phyloP scores from a whole-genome alignment of 2,888 invertebrate species.

The Noctuana brunneofusca region DNA sequence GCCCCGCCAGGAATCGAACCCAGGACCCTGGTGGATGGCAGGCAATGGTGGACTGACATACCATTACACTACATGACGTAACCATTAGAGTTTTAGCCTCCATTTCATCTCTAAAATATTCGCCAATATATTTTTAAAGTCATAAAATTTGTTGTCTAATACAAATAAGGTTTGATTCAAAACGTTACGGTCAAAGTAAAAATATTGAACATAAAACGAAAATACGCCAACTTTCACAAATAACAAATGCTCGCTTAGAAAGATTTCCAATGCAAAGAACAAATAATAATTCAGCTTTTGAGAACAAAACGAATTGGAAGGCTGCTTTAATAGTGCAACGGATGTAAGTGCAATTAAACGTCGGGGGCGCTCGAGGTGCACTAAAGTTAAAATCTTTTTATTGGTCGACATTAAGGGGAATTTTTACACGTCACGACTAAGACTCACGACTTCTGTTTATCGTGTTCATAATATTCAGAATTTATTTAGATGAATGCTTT shows the following conservation, averaged over 20 bases:
- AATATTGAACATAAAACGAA: background rate
- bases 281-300: slow-evolving; percentile 11
- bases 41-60: too few relatives aligned
- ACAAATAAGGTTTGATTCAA: too few relatives aligned
- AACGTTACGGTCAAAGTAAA: background rate
- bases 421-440: slow-evolving; percentile 3
- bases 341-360: slow-evolving; percentile 31
- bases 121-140: too few relatives aligned
- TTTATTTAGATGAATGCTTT: background rate
- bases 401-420: slow-evolving; percentile 12
- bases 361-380: slow-evolving; percentile 19
- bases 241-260: background rate
- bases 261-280: background rate
- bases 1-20: too few relatives aligned
- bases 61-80: too few relatives aligned
- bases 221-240: background rate
- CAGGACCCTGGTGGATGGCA: too few relatives aligned
- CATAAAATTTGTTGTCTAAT: too few relatives aligned
- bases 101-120: too few relatives aligned
- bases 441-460: slow-evolving; percentile 1
- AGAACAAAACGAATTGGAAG: slow-evolving; percentile 15
- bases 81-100: too few relatives aligned
- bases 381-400: slow-evolving; percentile 25
- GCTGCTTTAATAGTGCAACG: slow-evolving; percentile 20
- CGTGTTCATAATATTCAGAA: background rate